Evolutionary conservation across 2,888 invertebrate species (phyloP).

Genomic region (Pachymerium ferrugineum): DNA sequence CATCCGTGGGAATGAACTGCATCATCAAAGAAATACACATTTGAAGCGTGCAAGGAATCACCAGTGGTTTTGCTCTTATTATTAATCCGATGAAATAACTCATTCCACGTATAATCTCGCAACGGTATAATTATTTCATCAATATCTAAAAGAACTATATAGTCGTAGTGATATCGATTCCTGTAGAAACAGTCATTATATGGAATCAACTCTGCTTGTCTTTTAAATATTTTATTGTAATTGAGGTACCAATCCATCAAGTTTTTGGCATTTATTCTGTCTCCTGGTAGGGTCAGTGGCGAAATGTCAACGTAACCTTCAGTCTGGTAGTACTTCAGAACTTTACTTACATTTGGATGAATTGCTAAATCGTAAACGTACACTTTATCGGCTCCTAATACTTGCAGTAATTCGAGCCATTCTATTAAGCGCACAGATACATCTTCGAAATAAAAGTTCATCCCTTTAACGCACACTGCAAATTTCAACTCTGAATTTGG

Average conservation of each 20-base stretch:
- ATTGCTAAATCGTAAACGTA: slow-evolving; percentile 78
- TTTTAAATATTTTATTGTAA: slow-evolving; percentile 85
- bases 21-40: slow-evolving; percentile 87
- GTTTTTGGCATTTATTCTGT: slow-evolving; percentile 81
- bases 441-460: slow-evolving; percentile 88
- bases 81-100: slow-evolving; percentile 59
- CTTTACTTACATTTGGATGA: slow-evolving; percentile 86
- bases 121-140: slow-evolving; percentile 93
- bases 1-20: slow-evolving; percentile 64
- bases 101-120: slow-evolving; percentile 64
- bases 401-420: slow-evolving; percentile 82
- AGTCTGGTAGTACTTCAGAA: slow-evolving; percentile 51
- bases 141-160: slow-evolving; percentile 83
- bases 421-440: slow-evolving; percentile 82
- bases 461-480: slow-evolving; percentile 87
- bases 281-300: slow-evolving; percentile 76
- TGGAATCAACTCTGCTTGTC: slow-evolving; percentile 90
- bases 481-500: slow-evolving; percentile 61
- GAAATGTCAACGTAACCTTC: slow-evolving; percentile 67
- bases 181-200: slow-evolving; percentile 95
- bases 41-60: slow-evolving; percentile 77
- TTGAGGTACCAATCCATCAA: slow-evolving; percentile 83
- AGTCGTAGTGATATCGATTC: slow-evolving; percentile 82
- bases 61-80: slow-evolving; percentile 43
- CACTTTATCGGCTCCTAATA: slow-evolving; percentile 84